These are phyloP conservation scores for Mellivora capensis DNA, from an alignment of 2,113 vertebrate species.

Conservation along the genomic window DNA sequence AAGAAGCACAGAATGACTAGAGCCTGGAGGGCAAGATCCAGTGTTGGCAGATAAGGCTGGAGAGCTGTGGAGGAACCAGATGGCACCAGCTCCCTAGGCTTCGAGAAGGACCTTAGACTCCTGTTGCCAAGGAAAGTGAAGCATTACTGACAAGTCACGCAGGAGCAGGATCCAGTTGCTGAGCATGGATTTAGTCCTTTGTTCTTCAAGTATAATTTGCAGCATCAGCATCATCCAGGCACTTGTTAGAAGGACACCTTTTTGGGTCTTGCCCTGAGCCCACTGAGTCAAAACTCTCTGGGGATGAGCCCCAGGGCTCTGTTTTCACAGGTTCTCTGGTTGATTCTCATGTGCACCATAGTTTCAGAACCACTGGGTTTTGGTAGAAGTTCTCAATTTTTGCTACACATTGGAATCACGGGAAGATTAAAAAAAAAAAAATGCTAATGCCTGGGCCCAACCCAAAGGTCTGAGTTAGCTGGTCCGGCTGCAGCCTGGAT, in stretches of 20 bases:
- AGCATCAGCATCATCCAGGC: neutral
- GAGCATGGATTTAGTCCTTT: neutral
- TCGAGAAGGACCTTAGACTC: neutral
- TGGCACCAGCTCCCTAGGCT: neutral
- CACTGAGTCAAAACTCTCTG: neutral
- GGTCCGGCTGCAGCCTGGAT: neutral
- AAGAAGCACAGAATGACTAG: neutral
- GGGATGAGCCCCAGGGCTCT: neutral
- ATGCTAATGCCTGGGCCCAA: neutral
- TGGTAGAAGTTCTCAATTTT: neutral
- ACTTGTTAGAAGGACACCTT: neutral
- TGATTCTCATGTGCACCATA: neutral
- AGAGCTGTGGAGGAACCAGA: neutral
- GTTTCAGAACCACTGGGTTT: neutral
- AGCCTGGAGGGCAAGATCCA: neutral
- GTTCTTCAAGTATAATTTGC: neutral
- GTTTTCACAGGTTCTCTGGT: neutral
- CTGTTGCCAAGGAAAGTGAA: neutral
- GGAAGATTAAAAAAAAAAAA: neutral
- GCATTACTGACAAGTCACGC: neutral
- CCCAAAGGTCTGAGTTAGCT: neutral
- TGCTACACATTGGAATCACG: neutral
- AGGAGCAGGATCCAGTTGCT: neutral
- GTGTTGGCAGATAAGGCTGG: neutral
- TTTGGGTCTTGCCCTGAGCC: neutral